These are phyloP conservation scores for Leptogaster cylindrica DNA, from an alignment of 2,888 invertebrate genomes.

Conservation along the genomic window DNA sequence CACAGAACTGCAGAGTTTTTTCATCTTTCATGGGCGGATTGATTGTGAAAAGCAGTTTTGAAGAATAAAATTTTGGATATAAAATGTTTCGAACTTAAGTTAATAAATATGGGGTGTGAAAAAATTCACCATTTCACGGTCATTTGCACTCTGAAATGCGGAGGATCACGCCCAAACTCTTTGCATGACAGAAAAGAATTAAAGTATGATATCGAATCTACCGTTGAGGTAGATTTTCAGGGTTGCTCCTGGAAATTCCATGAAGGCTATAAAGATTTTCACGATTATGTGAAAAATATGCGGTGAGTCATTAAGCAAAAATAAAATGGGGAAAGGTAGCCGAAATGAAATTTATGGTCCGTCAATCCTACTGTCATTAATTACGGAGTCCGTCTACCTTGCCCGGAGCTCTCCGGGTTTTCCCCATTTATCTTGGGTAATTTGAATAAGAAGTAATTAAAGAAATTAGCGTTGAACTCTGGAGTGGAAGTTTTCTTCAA, in stretches of 20 bases:
- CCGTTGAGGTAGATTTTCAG: constrained; percentile 7
- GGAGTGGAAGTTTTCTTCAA: not conserved
- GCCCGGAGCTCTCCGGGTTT: constrained; percentile 5
- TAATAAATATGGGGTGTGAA: not conserved
- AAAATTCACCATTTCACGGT: not conserved
- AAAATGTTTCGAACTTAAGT: too few relatives aligned
- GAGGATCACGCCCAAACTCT: constrained; percentile 20
- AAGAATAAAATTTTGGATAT: too few relatives aligned
- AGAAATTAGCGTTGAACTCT: not conserved
- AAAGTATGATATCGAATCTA: constrained; percentile 28
- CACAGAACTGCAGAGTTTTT: constrained; percentile 26
- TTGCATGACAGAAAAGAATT: constrained; percentile 32
- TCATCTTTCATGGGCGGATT: constrained; percentile 20
- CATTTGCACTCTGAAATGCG: not conserved
- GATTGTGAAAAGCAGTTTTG: too few relatives aligned
- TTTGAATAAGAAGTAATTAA: constrained; percentile 1
- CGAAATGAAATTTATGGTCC: constrained; percentile 35
- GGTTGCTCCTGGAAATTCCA: not conserved
- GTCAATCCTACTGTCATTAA: constrained; percentile 27
- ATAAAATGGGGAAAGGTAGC: constrained; percentile 24
- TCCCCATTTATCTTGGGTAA: constrained; percentile 11
- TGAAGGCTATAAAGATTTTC: not conserved
- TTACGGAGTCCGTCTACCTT: constrained; percentile 10
- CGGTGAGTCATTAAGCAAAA: constrained; percentile 15
- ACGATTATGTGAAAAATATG: not conserved